Evolutionary conservation across 1,140 invertebrate species (phyloP), one percentile per base, ranked within the genome.

Genomic region (Hylaeus anthracinus): DNA sequence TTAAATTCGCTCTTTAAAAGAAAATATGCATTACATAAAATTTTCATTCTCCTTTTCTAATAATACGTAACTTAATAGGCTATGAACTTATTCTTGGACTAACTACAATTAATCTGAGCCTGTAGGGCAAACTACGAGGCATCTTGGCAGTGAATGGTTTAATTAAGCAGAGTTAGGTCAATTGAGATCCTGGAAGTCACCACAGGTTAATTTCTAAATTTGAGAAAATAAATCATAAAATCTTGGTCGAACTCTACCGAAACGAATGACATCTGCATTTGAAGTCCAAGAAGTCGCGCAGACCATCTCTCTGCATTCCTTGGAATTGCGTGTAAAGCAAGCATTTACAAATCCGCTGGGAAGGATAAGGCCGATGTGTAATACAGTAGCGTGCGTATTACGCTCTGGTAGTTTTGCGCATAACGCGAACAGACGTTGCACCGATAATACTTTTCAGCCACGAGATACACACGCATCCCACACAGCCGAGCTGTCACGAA

Each of bases 311-410:
- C 83, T 73, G 72, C 86, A 79, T 89, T 72, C 72, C 78, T 15
- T 72, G 70, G 72, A 79, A 88, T 92, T 84, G 90, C 91, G 90
- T 91, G 91, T 84, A 81, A 79, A 41, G 63, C 70, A 81, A 74
- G 75, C 84, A 88, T 91, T 83, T 79, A 79, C 55, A 60, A 77
- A 80, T 37, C n/a, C 73, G 65, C 72, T 64, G 55, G 61, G 79
- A 69, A 85, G 39, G 55, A 86, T 83, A 79, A 71, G 56, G 70
- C 67, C 14, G 3, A n/a, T 10, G 43, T 66, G 55, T 69, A 56
- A 60, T 61, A 65, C 53, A 61, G 15, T 69, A 10, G 84, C 82
- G 81, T 72, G 72, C 51, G 58, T 65, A 73, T 79, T 71, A n/a
- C 53, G 64, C 61, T 26, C 8, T 26, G 53, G 60, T 26, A 61